Evolutionary conservation across 2,888 invertebrate genomes (phyloP).

Genomic region (Cremastinae sp.): DNA sequence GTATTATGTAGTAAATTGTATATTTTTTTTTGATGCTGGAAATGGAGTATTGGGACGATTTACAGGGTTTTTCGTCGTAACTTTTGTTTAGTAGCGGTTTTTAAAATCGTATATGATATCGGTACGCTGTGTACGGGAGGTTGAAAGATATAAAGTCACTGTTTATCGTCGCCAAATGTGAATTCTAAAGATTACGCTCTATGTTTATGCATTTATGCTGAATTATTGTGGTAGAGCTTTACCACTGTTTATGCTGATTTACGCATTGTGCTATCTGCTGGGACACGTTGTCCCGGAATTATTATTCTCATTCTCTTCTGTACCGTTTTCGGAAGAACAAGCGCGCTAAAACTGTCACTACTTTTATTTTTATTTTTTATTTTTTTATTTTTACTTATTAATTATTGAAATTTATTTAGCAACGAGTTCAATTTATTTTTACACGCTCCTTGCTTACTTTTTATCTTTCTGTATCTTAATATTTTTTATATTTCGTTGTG

Average conservation of each 20-base stretch:
- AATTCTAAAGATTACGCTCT: conserved; percentile 77
- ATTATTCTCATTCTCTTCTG: conserved; percentile 73
- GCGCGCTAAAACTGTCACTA: conserved; percentile 8
- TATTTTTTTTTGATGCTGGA: too few relatives aligned
- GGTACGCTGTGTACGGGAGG: conserved; percentile 66
- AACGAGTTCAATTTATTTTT: too few relatives aligned
- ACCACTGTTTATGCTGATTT: conserved; percentile 80
- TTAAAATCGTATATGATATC: conserved; percentile 51
- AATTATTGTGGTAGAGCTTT: conserved; percentile 79
- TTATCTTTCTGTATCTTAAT: neutral
- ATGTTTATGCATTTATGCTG: conserved; percentile 79
- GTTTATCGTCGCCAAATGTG: conserved; percentile 72
- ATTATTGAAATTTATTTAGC: neutral
- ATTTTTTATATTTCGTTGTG: too few relatives aligned
- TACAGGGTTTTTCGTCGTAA: neutral
- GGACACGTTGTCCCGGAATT: conserved; percentile 79
- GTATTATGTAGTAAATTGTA: too few relatives aligned
- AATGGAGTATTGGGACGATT: too few relatives aligned
- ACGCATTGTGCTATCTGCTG: conserved; percentile 79
- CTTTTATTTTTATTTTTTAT: conserved; percentile 6
- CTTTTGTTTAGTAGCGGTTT: conserved; percentile 21
- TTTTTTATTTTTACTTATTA: neutral
- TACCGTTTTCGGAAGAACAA: conserved; percentile 63
- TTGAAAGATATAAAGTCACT: conserved; percentile 71
- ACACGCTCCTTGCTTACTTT: too few relatives aligned